Conservation (phyloP, 2,797 vertebrate genomes). For the Falco peregrinus region DNA sequence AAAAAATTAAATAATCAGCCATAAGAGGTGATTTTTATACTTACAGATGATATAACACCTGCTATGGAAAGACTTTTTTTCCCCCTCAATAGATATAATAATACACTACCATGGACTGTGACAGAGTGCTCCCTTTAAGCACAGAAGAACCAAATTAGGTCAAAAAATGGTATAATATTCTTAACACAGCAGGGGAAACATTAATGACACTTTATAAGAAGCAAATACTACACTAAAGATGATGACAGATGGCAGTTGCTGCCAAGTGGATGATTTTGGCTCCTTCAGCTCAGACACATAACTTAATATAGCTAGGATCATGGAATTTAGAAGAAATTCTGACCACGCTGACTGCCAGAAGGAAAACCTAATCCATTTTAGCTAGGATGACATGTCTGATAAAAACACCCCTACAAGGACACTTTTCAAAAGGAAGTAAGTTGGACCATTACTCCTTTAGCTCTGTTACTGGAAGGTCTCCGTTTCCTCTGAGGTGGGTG, state of each 20-base stretch:
- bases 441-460: background rate
- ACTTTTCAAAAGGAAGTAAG: background rate
- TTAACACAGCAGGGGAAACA: background rate
- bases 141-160: background rate
- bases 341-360: background rate
- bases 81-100: background rate
- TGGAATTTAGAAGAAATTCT: background rate
- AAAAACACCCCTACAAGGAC: background rate
- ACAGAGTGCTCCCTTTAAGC: background rate
- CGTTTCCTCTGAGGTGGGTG: background rate
- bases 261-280: background rate
- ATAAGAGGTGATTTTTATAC: background rate
- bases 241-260: background rate
- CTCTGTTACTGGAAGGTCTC: background rate
- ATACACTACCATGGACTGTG: background rate
- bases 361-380: background rate
- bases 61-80: background rate
- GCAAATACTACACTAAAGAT: background rate
- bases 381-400: background rate
- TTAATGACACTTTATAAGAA: background rate
- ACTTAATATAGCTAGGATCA: background rate
- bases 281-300: background rate
- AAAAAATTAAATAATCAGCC: background rate
- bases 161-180: background rate
- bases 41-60: background rate